Base-by-base conservation (phyloP, 2,888 invertebrate species). In the Digitonthophagus gazella region DNA sequence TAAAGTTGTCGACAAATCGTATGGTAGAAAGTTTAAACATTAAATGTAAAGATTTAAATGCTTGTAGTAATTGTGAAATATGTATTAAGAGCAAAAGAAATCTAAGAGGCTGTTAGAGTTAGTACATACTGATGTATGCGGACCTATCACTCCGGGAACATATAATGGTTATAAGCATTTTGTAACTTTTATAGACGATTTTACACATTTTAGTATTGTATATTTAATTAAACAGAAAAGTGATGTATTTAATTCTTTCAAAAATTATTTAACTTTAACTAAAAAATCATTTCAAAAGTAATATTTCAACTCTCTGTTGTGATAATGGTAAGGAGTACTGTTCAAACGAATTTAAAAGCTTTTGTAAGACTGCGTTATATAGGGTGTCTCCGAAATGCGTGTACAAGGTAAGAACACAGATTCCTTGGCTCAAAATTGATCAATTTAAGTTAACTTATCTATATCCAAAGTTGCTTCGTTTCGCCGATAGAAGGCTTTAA, bases 271-370 rank as follows among this genome's bases (percentile, higher is more conserved):
- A 14, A 63, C 44, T 56, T 57, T 56, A 8, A 67, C 22, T 15
- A 44, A 65, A 57, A 54, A 55, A 6, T 20, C 67, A 58, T 54
- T 22, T 14, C 56, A 18, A 16, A 20, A 69, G 64, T 15, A 67
- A 71, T 61, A 18, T 18, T 20, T 8, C 16, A 22, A n/a, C n/a
- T n/a, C 16, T 71, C 20, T 16, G 55, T 14, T 70, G 70, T 65
- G 70, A 70, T 65, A 72, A 72, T 68, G 71, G 69, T 44, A 61
- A 28, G 15, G 71, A 71, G 56, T 72, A 72, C 58, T 65, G 64
- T 18, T 71, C 71, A 18, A 69, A 66, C 58, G 66, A 65, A 14
- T 70, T 72, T 57, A 16, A 55, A 15, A 18, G 22, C 1, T 70
- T 71, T 69, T 67, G 70, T 56, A 69, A 15, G 15, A n/a, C 8